Percentiles rank a stretch among this genome's conserved stretches.
Evolutionary conservation across 1,140 invertebrate species (phyloP).

Genomic region (Scaptodrosophila lebanonensis): DNA sequence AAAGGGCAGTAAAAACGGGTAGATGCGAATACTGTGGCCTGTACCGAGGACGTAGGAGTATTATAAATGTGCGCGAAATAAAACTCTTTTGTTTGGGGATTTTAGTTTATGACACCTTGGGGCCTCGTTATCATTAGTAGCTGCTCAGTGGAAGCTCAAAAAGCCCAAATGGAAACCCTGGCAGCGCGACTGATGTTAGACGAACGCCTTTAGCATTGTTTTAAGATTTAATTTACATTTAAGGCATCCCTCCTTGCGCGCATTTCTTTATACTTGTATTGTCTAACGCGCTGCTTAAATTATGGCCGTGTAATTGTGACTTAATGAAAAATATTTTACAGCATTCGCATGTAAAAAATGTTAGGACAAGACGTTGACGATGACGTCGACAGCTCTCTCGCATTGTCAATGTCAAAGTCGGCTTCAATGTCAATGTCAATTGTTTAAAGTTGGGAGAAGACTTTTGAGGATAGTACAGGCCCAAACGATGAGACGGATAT

Average conservation of each 20-base stretch:
- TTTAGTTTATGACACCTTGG: conserved; percentile 64
- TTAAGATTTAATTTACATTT: conserved; percentile 49
- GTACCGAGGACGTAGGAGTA: conserved; percentile 12
- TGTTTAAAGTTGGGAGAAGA: no score
- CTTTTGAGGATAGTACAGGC: no score
- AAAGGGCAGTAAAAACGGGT: no score
- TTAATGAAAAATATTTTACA: conserved; percentile 49
- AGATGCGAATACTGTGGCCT: background rate
- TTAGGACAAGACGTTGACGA: no score
- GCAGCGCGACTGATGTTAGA: background rate
- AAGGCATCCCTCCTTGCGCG: conserved; percentile 14
- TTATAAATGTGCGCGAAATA: conserved; percentile 9
- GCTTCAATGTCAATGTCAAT: no score
- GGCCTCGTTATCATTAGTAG: conserved; percentile 48
- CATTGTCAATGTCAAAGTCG: no score
- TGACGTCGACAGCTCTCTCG: no score
- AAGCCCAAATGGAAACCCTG: no score
- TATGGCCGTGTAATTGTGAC: conserved; percentile 42
- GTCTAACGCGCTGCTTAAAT: conserved; percentile 10
- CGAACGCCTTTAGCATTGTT: conserved; percentile 35
- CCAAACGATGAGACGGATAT: no score
- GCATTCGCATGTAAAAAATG: conserved; percentile 12
- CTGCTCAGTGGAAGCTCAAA: no score
- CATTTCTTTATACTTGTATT: no score
- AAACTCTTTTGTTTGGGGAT: conserved; percentile 33